Conservation (phyloP, 2,888 invertebrate species). For the Anthrax anthrax region DNA sequence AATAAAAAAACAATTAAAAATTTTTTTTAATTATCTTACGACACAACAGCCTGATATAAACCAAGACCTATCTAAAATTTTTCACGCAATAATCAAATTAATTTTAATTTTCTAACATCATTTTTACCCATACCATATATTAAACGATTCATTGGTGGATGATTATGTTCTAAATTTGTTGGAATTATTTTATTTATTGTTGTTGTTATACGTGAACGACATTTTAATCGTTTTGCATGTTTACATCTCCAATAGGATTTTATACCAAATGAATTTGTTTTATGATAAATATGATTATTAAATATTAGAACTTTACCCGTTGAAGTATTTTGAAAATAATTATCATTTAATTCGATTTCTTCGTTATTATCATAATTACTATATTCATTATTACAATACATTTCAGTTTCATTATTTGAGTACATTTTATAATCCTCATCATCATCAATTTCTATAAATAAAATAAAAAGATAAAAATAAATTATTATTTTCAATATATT, state of each 20-base stretch:
- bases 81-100: no score
- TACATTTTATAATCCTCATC: no score
- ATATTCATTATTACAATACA: no score
- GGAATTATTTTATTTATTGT: constrained; percentile 8
- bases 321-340: neutral
- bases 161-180: constrained; percentile 11
- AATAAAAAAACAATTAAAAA: no score
- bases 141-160: constrained; percentile 10
- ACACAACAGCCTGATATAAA: no score
- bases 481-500: no score
- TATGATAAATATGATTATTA: constrained; percentile 10
- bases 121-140: constrained; percentile 9
- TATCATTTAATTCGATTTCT: neutral
- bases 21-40: no score
- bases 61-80: no score
- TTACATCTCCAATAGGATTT: constrained; percentile 14
- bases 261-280: constrained; percentile 10
- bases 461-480: no score
- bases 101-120: constrained; percentile 1
- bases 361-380: no score
- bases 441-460: no score
- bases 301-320: constrained; percentile 4
- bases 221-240: constrained; percentile 9
- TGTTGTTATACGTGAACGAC: constrained; percentile 12
- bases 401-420: no score